A percentile compares a stretch with the other conserved stretches of the same genome.
These are phyloP conservation scores for Vanacampus margaritifer DNA, from an alignment of 2,113 vertebrate species.

Conservation along the genomic window DNA sequence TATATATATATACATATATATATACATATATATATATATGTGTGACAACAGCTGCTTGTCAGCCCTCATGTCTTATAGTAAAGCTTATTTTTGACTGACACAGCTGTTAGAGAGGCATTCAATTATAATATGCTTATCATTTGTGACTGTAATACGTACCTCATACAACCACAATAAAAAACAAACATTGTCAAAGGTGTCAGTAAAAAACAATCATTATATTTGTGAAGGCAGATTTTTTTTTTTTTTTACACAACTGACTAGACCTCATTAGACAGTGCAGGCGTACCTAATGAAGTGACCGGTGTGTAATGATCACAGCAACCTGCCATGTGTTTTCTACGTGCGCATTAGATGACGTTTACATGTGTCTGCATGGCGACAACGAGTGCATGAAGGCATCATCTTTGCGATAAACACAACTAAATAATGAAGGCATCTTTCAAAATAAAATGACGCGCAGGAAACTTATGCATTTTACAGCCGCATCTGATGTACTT, in stretches of 20 bases:
- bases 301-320: constrained; percentile 18
- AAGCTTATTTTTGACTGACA: background rate
- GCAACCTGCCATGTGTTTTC: constrained; percentile 21
- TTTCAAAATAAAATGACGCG: constrained; percentile 63
- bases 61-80: too few species aligned
- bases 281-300: background rate
- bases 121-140: background rate
- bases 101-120: background rate
- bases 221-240: background rate
- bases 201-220: background rate
- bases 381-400: constrained; percentile 41
- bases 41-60: too few species aligned
- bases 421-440: constrained; percentile 60
- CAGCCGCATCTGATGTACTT: constrained; percentile 66
- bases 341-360: constrained; percentile 25
- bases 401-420: constrained; percentile 47
- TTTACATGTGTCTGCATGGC: constrained; percentile 41
- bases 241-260: background rate
- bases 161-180: background rate
- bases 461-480: constrained; percentile 66
- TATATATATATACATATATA: too few species aligned
- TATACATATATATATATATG: too few species aligned
- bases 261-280: background rate
- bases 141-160: background rate
- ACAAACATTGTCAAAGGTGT: background rate